A percentile compares a stretch with the other conserved stretches of the same genome.
Evolutionary conservation across 2,113 vertebrate species (phyloP).

Genomic region (Elanoides forficatus): DNA sequence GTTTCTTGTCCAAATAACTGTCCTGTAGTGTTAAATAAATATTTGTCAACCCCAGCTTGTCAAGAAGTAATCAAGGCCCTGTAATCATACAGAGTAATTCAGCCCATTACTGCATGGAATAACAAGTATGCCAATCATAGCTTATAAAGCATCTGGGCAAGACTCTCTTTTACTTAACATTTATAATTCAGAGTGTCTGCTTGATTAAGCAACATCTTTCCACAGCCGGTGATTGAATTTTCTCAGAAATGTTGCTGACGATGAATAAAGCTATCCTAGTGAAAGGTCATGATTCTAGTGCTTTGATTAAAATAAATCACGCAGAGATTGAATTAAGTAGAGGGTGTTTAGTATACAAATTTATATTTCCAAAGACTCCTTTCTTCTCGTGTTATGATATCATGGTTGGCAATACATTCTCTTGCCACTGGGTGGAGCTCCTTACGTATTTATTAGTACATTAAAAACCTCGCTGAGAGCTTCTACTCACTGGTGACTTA

Average conservation of each 20-base stretch:
- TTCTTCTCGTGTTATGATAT: background rate
- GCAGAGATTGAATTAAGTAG: background rate
- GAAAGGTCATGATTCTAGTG: background rate
- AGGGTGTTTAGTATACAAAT: background rate
- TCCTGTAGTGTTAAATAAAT: background rate
- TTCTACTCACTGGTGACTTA: background rate
- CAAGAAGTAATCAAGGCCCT: background rate
- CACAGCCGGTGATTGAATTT: background rate
- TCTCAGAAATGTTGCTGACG: background rate
- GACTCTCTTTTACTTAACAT: background rate
- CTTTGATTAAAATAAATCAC: background rate
- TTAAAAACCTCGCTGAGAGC: accelerated
- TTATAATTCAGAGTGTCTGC: background rate
- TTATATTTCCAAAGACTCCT: background rate
- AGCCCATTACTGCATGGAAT: background rate
- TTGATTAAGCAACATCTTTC: background rate
- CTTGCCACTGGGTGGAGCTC: slow-evolving; percentile 35
- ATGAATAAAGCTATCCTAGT: background rate
- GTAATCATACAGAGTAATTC: background rate
- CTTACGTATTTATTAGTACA: background rate
- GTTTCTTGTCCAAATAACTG: background rate
- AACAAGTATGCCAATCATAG: background rate
- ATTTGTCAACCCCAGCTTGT: background rate
- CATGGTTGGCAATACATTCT: background rate
- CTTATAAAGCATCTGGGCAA: background rate